These are phyloP conservation scores for Corythaeola cristata DNA, from an alignment of 2,113 vertebrate species.

Conservation along the genomic window DNA sequence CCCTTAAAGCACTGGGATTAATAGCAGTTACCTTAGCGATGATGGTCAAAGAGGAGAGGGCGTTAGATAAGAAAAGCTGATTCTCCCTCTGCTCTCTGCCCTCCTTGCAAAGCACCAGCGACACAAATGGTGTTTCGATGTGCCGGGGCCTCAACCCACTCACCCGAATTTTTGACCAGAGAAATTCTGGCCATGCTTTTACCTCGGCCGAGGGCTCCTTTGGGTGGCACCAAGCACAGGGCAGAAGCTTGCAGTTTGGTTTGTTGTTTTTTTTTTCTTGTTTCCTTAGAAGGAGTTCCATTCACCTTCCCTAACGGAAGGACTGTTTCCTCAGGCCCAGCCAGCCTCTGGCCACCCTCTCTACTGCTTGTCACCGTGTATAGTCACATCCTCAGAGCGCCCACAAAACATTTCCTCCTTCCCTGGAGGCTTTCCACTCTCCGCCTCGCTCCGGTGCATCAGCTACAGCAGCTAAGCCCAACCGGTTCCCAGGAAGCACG, in stretches of 20 bases:
- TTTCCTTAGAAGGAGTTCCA: neutral
- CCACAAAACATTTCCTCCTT: neutral
- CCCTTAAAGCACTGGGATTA: slow-evolving; percentile 40
- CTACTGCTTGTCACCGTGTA: neutral
- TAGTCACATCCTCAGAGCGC: neutral
- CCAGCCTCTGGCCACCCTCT: neutral
- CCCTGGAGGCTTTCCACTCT: neutral
- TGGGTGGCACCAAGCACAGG: neutral
- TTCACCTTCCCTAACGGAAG: neutral
- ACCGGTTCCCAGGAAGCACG: neutral
- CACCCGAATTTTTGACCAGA: accelerated
- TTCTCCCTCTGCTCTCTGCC: neutral
- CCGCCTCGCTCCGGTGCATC: neutral
- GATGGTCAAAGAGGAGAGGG: neutral
- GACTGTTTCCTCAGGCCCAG: neutral
- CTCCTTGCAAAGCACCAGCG: neutral
- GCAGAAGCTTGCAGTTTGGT: neutral
- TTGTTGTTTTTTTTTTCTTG: neutral
- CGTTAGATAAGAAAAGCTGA: neutral
- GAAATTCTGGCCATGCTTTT: neutral
- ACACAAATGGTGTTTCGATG: neutral
- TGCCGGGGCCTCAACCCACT: neutral
- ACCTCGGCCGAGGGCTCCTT: neutral
- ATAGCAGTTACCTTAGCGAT: slow-evolving; percentile 1
- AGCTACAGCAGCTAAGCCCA: neutral